These are phyloP conservation scores for Macrotus californicus DNA, from an alignment of 2,113 vertebrate genomes.

Conservation along the genomic window DNA sequence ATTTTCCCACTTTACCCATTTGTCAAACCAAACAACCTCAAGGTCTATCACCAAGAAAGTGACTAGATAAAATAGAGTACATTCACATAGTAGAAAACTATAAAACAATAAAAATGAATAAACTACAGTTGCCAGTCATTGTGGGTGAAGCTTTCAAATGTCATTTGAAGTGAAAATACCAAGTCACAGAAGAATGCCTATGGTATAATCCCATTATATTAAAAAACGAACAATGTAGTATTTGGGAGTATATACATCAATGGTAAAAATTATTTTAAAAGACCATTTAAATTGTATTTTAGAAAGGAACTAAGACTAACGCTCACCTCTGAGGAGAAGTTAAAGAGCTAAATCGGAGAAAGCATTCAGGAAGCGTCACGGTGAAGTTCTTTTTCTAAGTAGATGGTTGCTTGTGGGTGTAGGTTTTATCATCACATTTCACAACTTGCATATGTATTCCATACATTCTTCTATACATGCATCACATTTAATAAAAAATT, in stretches of 20 bases:
- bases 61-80: not conserved
- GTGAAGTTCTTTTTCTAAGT: not conserved
- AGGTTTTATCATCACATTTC: not conserved
- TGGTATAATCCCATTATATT: not conserved
- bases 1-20: not conserved
- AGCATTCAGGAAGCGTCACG: not conserved
- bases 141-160: not conserved
- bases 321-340: not conserved
- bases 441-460: not conserved
- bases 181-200: not conserved
- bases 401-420: not conserved
- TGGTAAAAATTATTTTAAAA: not conserved
- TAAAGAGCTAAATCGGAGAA: not conserved
- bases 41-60: not conserved
- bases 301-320: not conserved
- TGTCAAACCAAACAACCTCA: not conserved
- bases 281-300: not conserved
- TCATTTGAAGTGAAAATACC: conserved; percentile 19
- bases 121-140: not conserved
- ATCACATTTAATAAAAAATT: not conserved
- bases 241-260: not conserved
- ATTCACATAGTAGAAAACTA: not conserved
- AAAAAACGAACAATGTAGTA: not conserved
- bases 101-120: conserved; percentile 9
- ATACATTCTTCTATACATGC: not conserved